Conservation (phyloP, 53 echinoderm and acorn worm species). For the Stichopus horrens region DNA sequence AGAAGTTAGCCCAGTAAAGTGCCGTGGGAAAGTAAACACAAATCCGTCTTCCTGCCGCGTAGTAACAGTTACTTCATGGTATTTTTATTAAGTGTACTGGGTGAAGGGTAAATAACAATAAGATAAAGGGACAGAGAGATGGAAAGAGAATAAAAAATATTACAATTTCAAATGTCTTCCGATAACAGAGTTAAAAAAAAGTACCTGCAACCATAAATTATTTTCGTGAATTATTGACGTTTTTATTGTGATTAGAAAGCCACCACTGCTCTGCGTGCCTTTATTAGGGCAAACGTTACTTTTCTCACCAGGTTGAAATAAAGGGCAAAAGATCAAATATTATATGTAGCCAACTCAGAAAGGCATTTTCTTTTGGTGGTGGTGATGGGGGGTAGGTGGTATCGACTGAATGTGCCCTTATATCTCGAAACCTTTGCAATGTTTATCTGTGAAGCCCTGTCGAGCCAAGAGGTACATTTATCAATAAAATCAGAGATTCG, state of each 20-base stretch:
- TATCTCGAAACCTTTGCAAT: too few relatives aligned
- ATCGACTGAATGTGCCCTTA: too few relatives aligned
- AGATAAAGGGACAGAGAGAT: too few relatives aligned
- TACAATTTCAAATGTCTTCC: not conserved
- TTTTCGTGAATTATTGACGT: not conserved
- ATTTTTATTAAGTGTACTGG: conserved; percentile 16
- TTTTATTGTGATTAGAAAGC: not conserved
- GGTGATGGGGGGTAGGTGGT: too few relatives aligned
- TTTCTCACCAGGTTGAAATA: too few relatives aligned
- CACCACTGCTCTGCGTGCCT: not conserved
- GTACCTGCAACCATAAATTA: not conserved
- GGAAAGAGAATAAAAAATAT: not conserved
- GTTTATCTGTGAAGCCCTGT: too few relatives aligned
- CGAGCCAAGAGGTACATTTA: too few relatives aligned
- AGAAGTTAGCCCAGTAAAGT: not conserved
- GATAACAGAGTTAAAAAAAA: not conserved
- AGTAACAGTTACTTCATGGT: conserved; percentile 23
- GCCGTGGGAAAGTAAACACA: conserved; percentile 42
- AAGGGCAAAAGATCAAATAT: too few relatives aligned
- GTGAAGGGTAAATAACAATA: conserved; percentile 3
- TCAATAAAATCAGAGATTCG: too few relatives aligned
- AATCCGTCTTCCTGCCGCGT: not conserved
- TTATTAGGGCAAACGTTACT: too few relatives aligned
- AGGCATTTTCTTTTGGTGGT: too few relatives aligned
- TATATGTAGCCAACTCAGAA: too few relatives aligned